Conservation (phyloP, 2,797 vertebrate genomes). For the Propithecus deckenii region DNA sequence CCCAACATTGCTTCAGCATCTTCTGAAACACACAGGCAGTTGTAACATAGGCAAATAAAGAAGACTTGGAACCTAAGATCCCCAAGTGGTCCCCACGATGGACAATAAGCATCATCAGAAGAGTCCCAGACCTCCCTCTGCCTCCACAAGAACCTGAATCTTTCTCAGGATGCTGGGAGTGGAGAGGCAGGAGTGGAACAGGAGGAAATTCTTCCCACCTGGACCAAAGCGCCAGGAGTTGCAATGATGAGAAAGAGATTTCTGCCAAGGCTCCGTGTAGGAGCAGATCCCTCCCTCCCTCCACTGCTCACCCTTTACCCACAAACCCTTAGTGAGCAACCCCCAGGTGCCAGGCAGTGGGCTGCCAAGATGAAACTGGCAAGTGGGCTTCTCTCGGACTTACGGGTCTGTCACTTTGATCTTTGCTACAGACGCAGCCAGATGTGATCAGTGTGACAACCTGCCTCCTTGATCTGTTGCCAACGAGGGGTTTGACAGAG, state of each 20-base stretch:
- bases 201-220: neutral
- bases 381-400: neutral
- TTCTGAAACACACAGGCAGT: neutral
- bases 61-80: neutral
- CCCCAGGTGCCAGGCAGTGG: neutral
- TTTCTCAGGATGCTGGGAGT: neutral
- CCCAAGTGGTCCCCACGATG: neutral
- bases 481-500: constrained; percentile 78
- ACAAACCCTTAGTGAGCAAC: neutral
- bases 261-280: neutral
- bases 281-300: neutral
- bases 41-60: neutral
- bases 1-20: neutral
- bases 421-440: constrained; percentile 74
- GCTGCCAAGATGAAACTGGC: neutral
- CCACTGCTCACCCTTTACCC: neutral
- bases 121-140: neutral
- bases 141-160: neutral
- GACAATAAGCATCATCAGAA: neutral
- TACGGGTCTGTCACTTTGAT: constrained; percentile 64
- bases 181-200: neutral
- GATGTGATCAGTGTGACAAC: constrained; percentile 74
- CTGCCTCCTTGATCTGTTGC: constrained; percentile 82
- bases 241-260: neutral
- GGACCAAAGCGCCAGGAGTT: neutral